Conservation (phyloP, 2,797 vertebrate genomes). For the Ceryle rudis region DNA sequence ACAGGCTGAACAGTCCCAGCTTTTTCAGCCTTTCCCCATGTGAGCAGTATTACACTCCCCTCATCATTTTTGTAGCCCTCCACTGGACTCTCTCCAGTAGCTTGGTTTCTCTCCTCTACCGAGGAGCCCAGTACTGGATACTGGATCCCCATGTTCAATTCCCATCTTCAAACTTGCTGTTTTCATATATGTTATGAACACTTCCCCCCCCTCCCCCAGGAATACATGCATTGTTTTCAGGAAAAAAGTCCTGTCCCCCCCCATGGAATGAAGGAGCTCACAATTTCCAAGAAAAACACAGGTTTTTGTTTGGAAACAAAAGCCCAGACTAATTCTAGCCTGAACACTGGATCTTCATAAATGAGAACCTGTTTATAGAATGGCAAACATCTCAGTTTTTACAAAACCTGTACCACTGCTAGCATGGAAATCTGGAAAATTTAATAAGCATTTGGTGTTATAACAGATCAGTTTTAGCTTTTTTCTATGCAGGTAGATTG, state of each 20-base stretch:
- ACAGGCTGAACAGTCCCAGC: background rate
- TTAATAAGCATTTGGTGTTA: background rate
- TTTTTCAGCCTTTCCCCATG: background rate
- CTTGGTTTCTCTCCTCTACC: background rate
- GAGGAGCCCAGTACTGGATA: background rate
- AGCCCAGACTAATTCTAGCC: background rate
- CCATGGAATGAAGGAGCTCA: background rate
- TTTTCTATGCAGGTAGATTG: background rate
- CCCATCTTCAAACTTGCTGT: background rate
- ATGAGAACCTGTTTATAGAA: background rate
- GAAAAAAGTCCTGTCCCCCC: background rate
- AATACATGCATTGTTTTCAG: background rate
- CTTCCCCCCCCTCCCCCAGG: no score
- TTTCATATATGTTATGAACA: background rate
- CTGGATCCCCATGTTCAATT: background rate
- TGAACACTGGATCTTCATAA: background rate
- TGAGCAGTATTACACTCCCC: background rate
- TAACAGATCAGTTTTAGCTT: background rate
- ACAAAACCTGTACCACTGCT: background rate
- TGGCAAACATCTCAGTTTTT: background rate
- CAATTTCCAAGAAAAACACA: background rate
- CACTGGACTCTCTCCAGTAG: background rate
- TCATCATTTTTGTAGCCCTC: background rate
- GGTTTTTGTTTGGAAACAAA: background rate
- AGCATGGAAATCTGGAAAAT: background rate